A percentile compares a stretch with the other conserved stretches of the same genome.
Conservation (phyloP, 2,797 vertebrate genomes). For the Sylvilagus floridanus region DNA sequence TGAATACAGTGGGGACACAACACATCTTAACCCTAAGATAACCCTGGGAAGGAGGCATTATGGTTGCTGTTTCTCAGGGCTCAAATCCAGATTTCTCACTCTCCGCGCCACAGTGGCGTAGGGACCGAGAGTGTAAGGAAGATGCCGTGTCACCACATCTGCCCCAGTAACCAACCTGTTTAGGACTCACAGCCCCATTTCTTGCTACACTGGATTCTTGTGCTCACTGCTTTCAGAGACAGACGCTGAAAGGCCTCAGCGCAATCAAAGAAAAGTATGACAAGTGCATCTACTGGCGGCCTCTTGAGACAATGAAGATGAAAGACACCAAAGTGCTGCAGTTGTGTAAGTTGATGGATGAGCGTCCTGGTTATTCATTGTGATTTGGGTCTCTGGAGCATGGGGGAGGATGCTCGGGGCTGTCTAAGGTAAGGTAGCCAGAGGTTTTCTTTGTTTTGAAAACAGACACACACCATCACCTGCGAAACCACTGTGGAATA, state of each 20-base stretch:
- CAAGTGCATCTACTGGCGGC: not conserved
- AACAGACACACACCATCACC: not conserved
- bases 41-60: not conserved
- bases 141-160: not conserved
- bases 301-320: not conserved
- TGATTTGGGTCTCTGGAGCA: not conserved
- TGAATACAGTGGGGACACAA: not conserved
- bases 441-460: constrained; percentile 47
- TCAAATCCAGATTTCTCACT: constrained; percentile 2
- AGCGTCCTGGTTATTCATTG: not conserved
- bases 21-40: not conserved
- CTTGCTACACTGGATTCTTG: not conserved
- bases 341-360: not conserved
- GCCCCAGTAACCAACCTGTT: not conserved
- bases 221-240: not conserved
- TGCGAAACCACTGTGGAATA: not conserved
- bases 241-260: not conserved
- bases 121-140: not conserved
- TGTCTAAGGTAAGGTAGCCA: constrained; percentile 7
- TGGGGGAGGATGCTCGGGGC: not conserved
- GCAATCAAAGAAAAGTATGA: constrained; percentile 12
- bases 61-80: not conserved
- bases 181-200: not conserved
- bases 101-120: not conserved
- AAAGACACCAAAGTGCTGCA: not conserved